Evolutionary conservation across 2,113 vertebrate species (phyloP), one percentile per base, ranked within the genome.

Genomic region (Penelope pileata): DNA sequence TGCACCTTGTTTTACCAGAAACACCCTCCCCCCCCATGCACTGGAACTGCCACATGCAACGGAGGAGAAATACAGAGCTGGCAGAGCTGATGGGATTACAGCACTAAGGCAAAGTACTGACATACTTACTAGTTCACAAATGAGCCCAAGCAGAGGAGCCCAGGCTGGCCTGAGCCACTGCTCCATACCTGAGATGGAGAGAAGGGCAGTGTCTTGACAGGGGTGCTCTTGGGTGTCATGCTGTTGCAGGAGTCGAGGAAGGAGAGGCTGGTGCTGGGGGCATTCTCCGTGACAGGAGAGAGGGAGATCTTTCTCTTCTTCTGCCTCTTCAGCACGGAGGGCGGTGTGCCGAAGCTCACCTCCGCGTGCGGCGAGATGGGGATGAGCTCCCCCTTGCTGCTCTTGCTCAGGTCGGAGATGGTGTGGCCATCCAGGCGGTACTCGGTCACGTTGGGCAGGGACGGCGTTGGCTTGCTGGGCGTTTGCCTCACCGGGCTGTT

Each of bases 211-310:
- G 98, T 96, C 96, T 99, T 99, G 62, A 99, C 99, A 0, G 99
- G 99, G 1, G 99, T 99, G 97, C 98, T 99, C 95, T 99, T 99
- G 21, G 99, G 99, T 0, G 99, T 99, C 98, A 99, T 99, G 92
- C 98, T 98, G 86, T 98, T 98, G 93, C 97, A 98, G 70, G 97
- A 98, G 90, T 99, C 99, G 26, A 97, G 96, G 93, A 97, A 95
- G 12, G 99, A 98, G 2, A 97, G 77, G 80, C 80, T 98, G 73
- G 96, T 93, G 83, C 72, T 93, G 79, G 80, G 6, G 5, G 95
- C 87, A 0, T 91, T 98, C 93, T 98, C 98, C 0, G 98, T 97
- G 86, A 98, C 98, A 0, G 99, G 99, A 2, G 99, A 99, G 38
- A 99, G 96, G 21, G 98, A 97, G 6, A 99, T 98, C 38, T 98